Conservation (phyloP, 2,113 vertebrate species). For the Panthera leo region DNA sequence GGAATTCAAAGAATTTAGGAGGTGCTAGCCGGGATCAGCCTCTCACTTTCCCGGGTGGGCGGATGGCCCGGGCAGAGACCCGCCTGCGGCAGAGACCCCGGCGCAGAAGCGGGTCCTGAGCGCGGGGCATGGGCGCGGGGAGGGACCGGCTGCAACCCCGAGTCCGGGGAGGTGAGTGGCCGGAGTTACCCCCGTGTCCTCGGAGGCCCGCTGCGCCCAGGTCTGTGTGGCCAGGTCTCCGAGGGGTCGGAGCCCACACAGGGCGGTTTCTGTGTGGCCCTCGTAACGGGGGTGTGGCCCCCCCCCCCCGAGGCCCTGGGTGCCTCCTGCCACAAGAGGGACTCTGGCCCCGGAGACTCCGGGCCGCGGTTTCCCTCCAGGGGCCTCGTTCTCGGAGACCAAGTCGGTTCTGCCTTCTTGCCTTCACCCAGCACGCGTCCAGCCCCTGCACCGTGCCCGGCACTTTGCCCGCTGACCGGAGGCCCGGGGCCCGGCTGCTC, state of each 20-base stretch:
- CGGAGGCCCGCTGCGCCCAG: background rate
- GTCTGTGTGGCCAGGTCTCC: background rate
- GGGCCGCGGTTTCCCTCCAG: background rate
- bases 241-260: background rate
- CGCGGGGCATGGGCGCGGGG: accelerated
- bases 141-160: background rate
- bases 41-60: background rate
- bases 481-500: background rate
- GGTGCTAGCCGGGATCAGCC: background rate
- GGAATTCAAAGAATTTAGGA: constrained; percentile 32
- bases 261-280: accelerated
- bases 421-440: background rate
- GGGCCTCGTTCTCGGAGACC: background rate
- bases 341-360: accelerated
- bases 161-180: accelerated
- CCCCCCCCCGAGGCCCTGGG: no score
- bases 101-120: background rate
- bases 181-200: background rate
- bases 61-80: background rate
- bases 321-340: background rate
- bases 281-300: accelerated
- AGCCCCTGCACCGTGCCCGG: background rate
- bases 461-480: no score
- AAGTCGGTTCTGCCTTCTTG: background rate
- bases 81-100: background rate